phyloP scores from a whole-genome alignment of 2,113 vertebrate genomes.

The Rhizomys pruinosus region DNA sequence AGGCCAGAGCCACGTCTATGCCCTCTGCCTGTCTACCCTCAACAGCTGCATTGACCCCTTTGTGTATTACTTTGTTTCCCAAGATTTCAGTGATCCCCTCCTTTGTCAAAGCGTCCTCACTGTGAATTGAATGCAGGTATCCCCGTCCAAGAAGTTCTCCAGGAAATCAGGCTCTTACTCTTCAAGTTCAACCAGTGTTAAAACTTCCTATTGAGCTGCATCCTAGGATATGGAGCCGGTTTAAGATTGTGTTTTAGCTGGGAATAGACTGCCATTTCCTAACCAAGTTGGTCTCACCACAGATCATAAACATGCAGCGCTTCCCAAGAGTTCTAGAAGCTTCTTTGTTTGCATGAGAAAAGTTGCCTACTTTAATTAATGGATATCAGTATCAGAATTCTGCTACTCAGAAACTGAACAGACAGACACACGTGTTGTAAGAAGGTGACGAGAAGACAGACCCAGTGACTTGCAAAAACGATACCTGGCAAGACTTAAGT shows the following conservation, averaged over 20 bases:
- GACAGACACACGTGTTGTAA: not conserved
- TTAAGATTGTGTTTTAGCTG: too few relatives aligned
- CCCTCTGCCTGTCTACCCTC: constrained; percentile 91
- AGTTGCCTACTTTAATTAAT: not conserved
- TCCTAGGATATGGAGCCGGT: not conserved
- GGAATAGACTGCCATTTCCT: not conserved
- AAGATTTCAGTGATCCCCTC: constrained; percentile 94
- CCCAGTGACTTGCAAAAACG: not conserved
- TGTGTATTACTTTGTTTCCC: constrained; percentile 95
- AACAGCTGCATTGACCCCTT: constrained; percentile 98
- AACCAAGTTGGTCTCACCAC: not conserved
- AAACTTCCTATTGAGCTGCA: too few relatives aligned
- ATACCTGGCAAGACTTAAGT: too few relatives aligned
- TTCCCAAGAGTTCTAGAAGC: not conserved
- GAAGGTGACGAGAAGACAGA: not conserved
- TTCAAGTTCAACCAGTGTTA: too few relatives aligned
- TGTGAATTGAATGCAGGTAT: constrained; percentile 92
- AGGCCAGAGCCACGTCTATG: constrained; percentile 86
- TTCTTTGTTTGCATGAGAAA: not conserved
- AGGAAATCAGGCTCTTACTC: too few relatives aligned
- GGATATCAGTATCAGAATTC: not conserved
- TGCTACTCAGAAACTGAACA: not conserved
- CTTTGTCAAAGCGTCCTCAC: constrained; percentile 92
- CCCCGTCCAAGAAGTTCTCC: too few relatives aligned
- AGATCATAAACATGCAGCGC: not conserved